A percentile compares a stretch with the other conserved stretches of the same genome.
These are phyloP conservation scores for Quadroppia sp. DNA, from an alignment of 2,888 invertebrate species.

Conservation along the genomic window DNA sequence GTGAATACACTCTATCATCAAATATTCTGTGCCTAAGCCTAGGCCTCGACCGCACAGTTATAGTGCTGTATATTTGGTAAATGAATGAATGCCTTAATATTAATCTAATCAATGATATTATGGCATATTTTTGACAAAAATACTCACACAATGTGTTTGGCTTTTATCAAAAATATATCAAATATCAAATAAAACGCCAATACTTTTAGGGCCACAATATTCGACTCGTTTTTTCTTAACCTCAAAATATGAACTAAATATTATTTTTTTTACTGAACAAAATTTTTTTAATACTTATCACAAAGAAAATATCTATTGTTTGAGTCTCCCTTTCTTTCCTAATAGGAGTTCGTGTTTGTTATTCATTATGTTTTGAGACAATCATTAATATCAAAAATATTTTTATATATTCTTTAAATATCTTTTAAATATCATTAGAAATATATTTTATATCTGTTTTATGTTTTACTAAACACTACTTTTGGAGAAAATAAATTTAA, in stretches of 20 bases:
- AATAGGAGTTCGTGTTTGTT: background rate
- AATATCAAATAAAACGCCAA: background rate
- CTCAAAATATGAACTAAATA: no score
- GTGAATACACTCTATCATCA: background rate
- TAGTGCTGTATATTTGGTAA: background rate
- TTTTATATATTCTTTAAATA: background rate
- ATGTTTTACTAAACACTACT: no score
- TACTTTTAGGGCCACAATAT: background rate
- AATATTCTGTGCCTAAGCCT: background rate
- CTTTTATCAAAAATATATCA: slow-evolving; percentile 14
- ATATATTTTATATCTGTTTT: no score
- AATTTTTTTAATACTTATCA: background rate
- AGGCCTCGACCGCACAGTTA: background rate
- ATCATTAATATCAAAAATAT: slow-evolving; percentile 5
- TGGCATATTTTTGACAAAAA: background rate
- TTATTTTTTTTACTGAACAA: background rate
- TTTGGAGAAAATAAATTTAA: background rate
- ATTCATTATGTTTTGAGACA: slow-evolving; percentile 9
- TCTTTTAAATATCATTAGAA: slow-evolving; percentile 5
- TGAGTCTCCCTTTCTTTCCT: background rate
- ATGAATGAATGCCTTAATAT: slow-evolving; percentile 26
- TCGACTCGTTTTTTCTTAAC: background rate
- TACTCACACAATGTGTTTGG: background rate
- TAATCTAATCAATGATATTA: slow-evolving; percentile 31
- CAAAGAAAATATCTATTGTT: no score